Conservation (phyloP, 2,113 vertebrate genomes). For the Gnathonemus echidnorhynchus region DNA sequence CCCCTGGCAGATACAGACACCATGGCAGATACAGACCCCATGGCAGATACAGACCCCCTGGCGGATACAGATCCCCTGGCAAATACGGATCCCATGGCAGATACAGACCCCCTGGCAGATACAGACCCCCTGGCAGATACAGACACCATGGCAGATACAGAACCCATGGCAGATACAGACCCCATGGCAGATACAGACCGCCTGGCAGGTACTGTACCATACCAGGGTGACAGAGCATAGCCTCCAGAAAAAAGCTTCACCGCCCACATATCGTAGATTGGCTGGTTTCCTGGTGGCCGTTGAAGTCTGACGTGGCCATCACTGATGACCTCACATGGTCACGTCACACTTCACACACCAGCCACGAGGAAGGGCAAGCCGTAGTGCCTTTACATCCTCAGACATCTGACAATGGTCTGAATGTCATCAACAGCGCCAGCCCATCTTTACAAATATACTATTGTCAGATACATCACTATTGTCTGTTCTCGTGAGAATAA, state of each 20-base stretch:
- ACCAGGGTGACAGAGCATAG: neutral
- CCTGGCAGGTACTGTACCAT: neutral
- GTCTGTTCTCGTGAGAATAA: neutral
- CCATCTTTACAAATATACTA: neutral
- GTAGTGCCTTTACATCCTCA: neutral
- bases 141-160: no score
- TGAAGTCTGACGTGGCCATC: neutral
- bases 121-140: neutral
- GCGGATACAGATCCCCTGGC: neutral
- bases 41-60: no score
- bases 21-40: neutral
- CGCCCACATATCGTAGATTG: neutral
- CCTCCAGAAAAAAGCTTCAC: neutral
- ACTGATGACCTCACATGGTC: neutral
- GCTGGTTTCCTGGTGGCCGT: neutral
- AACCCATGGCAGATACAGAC: no score
- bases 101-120: neutral
- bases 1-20: no score
- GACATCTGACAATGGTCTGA: neutral
- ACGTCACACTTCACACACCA: neutral
- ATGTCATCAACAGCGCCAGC: neutral
- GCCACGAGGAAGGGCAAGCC: neutral
- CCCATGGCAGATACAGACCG: no score
- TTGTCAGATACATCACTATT: no score
- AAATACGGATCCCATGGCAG: neutral